phyloP scores from a whole-genome alignment of 64 coral and sea anemone genomes.

The Orbicella faveolata region DNA sequence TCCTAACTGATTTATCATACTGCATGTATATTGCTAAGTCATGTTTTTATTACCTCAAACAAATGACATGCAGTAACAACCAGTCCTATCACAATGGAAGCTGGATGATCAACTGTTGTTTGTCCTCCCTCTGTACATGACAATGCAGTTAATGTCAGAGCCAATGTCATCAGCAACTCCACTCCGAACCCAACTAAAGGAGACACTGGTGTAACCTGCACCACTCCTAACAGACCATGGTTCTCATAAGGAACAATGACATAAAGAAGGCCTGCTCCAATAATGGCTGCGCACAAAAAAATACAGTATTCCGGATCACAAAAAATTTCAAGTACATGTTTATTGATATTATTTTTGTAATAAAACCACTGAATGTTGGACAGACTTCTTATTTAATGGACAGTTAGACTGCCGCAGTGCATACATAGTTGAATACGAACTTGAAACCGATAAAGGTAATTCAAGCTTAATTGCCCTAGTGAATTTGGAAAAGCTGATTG shows the following conservation, averaged over 20 bases:
- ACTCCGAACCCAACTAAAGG: conserved; percentile 12
- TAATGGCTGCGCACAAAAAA: not conserved
- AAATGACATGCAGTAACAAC: conserved; percentile 26
- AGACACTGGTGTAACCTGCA: not conserved
- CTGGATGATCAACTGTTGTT: not conserved
- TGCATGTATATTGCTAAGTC: not conserved
- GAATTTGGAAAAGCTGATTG: too few species aligned
- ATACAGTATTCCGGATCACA: not conserved
- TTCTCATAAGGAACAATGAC: conserved; percentile 5
- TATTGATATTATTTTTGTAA: too few species aligned
- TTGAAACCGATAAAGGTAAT: too few species aligned
- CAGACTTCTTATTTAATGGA: too few species aligned
- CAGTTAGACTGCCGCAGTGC: too few species aligned
- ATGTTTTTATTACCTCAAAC: conserved; percentile 28
- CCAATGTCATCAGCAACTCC: conserved; percentile 1
- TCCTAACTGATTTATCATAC: too few species aligned
- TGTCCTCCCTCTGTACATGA: conserved; percentile 4
- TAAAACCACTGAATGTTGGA: too few species aligned
- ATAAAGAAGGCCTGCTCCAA: conserved; percentile 28
- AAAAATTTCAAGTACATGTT: not conserved
- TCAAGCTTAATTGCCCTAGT: too few species aligned
- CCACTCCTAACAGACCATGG: not conserved
- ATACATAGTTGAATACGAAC: too few species aligned
- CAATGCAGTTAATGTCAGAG: conserved; percentile 15
- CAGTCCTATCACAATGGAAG: not conserved